A percentile compares a stretch with the other conserved stretches of the same genome.
phyloP scores from a whole-genome alignment of 2,797 vertebrate species.

The Pantherophis vulpinus region DNA sequence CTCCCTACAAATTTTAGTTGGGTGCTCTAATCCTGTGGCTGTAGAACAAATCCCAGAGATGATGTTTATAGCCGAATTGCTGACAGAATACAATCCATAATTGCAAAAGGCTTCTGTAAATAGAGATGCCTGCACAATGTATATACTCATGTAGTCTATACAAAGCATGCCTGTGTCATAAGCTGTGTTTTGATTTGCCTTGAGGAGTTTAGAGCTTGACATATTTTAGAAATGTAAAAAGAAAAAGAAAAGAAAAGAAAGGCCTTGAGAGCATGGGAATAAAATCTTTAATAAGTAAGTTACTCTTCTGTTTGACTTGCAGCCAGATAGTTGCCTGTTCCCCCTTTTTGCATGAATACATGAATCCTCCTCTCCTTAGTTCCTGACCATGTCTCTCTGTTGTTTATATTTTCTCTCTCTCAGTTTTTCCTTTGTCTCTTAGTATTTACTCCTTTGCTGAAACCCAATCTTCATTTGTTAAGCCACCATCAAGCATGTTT shows the following conservation, averaged over 20 bases:
- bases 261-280: conserved; percentile 10
- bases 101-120: conserved; percentile 47
- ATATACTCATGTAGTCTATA: neutral
- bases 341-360: neutral
- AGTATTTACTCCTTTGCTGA: neutral
- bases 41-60: conserved; percentile 47
- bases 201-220: neutral
- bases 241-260: neutral
- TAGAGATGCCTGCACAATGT: neutral
- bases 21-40: conserved; percentile 39
- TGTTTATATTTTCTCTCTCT: neutral
- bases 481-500: neutral
- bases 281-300: conserved; percentile 32
- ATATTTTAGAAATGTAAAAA: conserved; percentile 8
- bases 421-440: neutral
- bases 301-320: neutral
- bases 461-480: neutral
- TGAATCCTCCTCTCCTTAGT: neutral
- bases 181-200: conserved; percentile 26
- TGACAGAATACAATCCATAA: conserved; percentile 38
- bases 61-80: conserved; percentile 41
- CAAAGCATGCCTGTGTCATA: neutral
- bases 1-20: conserved; percentile 35
- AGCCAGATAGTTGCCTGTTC: neutral
- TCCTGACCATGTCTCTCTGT: neutral